Conservation (phyloP, 1,140 invertebrate genomes). For the Halesus radiatus region DNA sequence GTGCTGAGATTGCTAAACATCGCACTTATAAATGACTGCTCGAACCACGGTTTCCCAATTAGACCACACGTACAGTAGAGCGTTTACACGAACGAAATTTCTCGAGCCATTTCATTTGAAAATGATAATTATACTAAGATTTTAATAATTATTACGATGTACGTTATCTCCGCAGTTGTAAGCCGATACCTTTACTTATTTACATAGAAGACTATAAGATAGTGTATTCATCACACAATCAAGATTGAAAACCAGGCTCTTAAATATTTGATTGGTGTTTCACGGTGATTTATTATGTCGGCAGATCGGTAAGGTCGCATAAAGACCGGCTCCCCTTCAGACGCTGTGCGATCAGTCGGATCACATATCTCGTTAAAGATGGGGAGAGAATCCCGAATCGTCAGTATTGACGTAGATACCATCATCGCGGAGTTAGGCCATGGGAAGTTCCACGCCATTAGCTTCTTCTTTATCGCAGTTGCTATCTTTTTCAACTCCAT, state of each 20-base stretch:
- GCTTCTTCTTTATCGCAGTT: slow-evolving; percentile 69
- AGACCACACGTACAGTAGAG: no score
- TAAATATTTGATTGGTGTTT: slow-evolving; percentile 9
- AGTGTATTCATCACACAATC: no score
- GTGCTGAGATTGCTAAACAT: slow-evolving; percentile 20
- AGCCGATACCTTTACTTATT: no score
- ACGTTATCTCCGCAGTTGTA: neutral
- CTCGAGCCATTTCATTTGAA: no score
- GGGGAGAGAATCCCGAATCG: slow-evolving; percentile 47
- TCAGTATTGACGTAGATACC: slow-evolving; percentile 52
- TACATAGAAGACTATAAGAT: no score
- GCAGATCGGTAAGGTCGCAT: slow-evolving; percentile 36
- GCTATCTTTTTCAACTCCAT: slow-evolving; percentile 70
- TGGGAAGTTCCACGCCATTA: slow-evolving; percentile 70
- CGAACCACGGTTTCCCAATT: slow-evolving; percentile 13
- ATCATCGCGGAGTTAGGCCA: slow-evolving; percentile 61
- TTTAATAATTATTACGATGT: neutral
- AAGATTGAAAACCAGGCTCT: slow-evolving; percentile 21
- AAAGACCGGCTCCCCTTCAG: neutral
- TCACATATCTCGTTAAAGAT: slow-evolving; percentile 15
- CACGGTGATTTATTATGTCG: slow-evolving; percentile 44
- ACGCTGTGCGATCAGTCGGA: slow-evolving; percentile 1
- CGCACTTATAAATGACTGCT: neutral
- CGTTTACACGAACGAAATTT: no score
- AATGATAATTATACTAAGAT: neutral